A percentile compares a stretch with the other conserved stretches of the same genome.
phyloP scores from a whole-genome alignment of 2,888 invertebrate species.

The Exephanes ischioxanthus region DNA sequence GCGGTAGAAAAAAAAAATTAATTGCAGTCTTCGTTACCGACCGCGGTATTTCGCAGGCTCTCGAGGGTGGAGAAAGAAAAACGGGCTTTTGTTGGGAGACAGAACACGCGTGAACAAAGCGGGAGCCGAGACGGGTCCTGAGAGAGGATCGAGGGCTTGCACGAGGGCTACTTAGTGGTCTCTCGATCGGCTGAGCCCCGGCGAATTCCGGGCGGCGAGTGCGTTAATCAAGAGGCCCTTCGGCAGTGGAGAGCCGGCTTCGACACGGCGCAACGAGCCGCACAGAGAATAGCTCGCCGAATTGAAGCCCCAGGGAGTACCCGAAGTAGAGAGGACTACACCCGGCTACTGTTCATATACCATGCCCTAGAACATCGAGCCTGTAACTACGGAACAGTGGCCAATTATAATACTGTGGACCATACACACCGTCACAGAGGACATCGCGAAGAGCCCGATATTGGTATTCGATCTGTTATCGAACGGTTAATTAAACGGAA shows the following conservation, averaged over 20 bases:
- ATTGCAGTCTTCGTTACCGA: neutral
- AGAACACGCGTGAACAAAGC: conserved; percentile 3
- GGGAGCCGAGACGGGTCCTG: conserved; percentile 19
- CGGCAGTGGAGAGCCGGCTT: conserved; percentile 52
- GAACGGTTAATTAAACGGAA: neutral
- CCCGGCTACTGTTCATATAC: too few relatives aligned
- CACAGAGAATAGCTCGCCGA: conserved; percentile 27
- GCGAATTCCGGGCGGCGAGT: conserved; percentile 52
- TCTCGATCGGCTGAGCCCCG: conserved; percentile 54
- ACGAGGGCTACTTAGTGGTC: conserved; percentile 15
- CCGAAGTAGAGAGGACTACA: conserved; percentile 23
- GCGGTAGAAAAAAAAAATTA: neutral
- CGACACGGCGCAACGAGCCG: conserved; percentile 45
- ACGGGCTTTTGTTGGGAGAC: neutral
- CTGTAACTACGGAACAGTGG: too few relatives aligned
- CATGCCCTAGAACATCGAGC: too few relatives aligned
- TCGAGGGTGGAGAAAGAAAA: neutral
- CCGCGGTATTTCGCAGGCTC: neutral
- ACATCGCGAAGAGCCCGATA: neutral
- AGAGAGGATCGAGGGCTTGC: conserved; percentile 41
- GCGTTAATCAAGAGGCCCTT: conserved; percentile 63
- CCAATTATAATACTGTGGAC: neutral
- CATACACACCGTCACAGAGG: neutral
- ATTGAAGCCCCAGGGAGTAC: conserved; percentile 51
- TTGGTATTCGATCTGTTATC: neutral